phyloP scores from a whole-genome alignment of 2,113 vertebrate species.

The Arizona elegans region DNA sequence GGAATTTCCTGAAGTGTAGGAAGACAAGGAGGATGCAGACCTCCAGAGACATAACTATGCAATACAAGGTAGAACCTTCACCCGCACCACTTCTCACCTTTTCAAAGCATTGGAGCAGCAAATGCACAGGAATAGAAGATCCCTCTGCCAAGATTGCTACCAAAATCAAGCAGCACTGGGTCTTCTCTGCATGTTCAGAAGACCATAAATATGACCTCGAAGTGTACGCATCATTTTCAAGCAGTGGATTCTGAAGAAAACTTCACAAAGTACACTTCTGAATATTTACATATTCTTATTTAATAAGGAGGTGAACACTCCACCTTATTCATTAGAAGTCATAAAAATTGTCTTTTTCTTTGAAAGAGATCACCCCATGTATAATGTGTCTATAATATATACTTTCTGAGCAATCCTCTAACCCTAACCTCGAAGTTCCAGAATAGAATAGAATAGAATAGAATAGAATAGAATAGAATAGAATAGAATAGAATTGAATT shows the following conservation, averaged over 20 bases:
- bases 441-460: no score
- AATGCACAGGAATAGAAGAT: background rate
- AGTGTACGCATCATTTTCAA: background rate
- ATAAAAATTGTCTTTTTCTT: background rate
- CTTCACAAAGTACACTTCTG: background rate
- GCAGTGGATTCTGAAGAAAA: background rate
- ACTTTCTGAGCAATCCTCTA: background rate
- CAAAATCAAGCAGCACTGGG: background rate
- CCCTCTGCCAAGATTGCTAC: background rate
- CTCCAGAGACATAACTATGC: background rate
- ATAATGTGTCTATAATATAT: background rate
- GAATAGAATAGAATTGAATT: no score
- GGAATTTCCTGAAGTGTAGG: background rate
- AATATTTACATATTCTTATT: background rate
- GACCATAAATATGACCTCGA: background rate
- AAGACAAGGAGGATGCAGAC: background rate
- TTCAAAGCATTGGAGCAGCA: background rate
- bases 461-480: no score
- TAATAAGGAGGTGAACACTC: background rate
- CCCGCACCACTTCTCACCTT: background rate
- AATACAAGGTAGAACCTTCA: background rate
- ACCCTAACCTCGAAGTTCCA: background rate
- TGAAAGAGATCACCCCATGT: background rate
- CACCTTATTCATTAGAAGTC: background rate
- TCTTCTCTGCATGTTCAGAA: background rate